Base-by-base conservation (phyloP, 1,140 invertebrate genomes). In the Semibalanus balanoides region DNA sequence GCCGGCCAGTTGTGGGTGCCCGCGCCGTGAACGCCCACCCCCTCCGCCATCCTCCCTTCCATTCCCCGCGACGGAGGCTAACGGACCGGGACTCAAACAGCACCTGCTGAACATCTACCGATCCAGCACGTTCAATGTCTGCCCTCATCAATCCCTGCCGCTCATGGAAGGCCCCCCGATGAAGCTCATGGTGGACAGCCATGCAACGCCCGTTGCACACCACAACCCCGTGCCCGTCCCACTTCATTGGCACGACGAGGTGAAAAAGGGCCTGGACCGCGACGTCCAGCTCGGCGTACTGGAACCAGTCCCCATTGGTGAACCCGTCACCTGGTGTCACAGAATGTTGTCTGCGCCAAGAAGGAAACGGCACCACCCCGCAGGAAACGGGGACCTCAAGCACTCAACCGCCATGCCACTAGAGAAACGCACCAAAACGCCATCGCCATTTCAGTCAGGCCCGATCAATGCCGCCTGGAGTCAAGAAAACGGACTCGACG, bases 371-470 rank as follows among this genome's bases (percentile, higher is more conserved):
- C 5, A 25, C n/a, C 25, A 76, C 75, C 75, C 3, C 25, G 64
- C 73, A 0, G 40, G 1, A n/a, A n/a, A 72, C 28, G 0, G 27
- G 0, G 75, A 76, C 29, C 43, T 76, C 75, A 76, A 40, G 28
- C 64, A 0, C 31, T 76, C 11, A 74, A 76, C 35, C 27, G n/a
- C 0, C 30, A 71, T 30, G 75, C n/a, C 3, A 30, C 29, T 14
- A n/a, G 40, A 5, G 75, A 76, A 30, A 76, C 64, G 0, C 51
- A 76, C 29, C 75, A 76, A 76, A 22, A 76, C 75, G 0, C 75
- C n/a, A 71, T 73, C 28, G 11, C 43, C 75, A 30, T 76, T 76
- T 19, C 75, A 72, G n/a, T n/a, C 70, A 76, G 30, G 51, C 25
- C 14, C 14, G 30, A 71, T 25, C 51, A 3, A n/a, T 73, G 1